Conservation (phyloP, 2,888 invertebrate genomes). For the Liopterus haemorrhoidalis region DNA sequence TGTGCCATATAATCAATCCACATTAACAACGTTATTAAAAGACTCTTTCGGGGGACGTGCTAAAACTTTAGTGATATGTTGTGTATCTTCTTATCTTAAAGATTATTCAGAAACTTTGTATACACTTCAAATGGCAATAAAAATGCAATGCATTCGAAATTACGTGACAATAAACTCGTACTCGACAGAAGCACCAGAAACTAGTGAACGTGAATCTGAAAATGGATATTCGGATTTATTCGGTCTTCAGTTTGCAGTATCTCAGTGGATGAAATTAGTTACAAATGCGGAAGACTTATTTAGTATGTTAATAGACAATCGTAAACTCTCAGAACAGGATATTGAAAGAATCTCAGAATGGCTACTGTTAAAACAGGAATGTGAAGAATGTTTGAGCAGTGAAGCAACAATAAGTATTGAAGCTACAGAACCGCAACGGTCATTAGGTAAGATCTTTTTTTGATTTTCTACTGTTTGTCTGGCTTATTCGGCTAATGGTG, state of each 20-base stretch:
- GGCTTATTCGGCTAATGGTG: too few species aligned
- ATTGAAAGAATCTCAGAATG: slow-evolving; percentile 75
- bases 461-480: too few species aligned
- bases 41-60: slow-evolving; percentile 73
- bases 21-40: slow-evolving; percentile 61
- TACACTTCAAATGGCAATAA: slow-evolving; percentile 60
- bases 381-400: slow-evolving; percentile 70
- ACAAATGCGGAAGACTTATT: slow-evolving; percentile 80
- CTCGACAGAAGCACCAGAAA: slow-evolving; percentile 32
- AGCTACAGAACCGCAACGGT: slow-evolving; percentile 49
- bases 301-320: slow-evolving; percentile 65
- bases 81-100: slow-evolving; percentile 63
- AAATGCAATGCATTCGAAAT: slow-evolving; percentile 63
- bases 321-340: slow-evolving; percentile 64
- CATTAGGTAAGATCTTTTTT: too few species aligned
- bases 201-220: slow-evolving; percentile 22
- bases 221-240: slow-evolving; percentile 48
- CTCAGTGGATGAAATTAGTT: slow-evolving; percentile 76
- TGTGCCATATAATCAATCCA: slow-evolving; percentile 57
- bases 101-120: slow-evolving; percentile 64
- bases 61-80: slow-evolving; percentile 65
- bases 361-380: slow-evolving; percentile 80
- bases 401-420: slow-evolving; percentile 47
- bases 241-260: slow-evolving; percentile 74
- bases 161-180: slow-evolving; percentile 65